phyloP scores from a whole-genome alignment of 1,140 invertebrate species.

The Thereuonema tuberculata region DNA sequence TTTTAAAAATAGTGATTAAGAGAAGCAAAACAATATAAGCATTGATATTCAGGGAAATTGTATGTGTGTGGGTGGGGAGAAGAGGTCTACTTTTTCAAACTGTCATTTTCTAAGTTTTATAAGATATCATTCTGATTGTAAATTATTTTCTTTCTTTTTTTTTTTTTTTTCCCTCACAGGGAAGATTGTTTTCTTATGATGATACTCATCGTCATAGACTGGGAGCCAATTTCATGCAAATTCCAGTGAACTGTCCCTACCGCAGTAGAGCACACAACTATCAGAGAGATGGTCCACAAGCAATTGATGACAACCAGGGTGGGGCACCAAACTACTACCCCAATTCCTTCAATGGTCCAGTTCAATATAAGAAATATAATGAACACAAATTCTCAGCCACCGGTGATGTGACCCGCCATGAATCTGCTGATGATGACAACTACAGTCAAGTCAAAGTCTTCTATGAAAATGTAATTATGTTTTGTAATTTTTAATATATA shows the following conservation, averaged over 20 bases:
- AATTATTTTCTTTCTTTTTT: neutral
- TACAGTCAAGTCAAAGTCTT: slow-evolving; percentile 68
- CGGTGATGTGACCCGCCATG: slow-evolving; percentile 49
- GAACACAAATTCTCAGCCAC: slow-evolving; percentile 28
- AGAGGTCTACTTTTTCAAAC: no score
- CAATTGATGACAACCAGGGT: slow-evolving; percentile 31
- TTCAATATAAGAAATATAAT: slow-evolving; percentile 26
- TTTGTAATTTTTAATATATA: neutral
- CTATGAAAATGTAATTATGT: slow-evolving; percentile 45
- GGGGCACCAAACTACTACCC: slow-evolving; percentile 90
- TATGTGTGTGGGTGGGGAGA: no score
- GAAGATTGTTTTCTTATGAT: slow-evolving; percentile 81
- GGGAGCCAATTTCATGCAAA: slow-evolving; percentile 80
- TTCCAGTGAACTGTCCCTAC: slow-evolving; percentile 91
- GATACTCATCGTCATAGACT: slow-evolving; percentile 90
- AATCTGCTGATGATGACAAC: slow-evolving; percentile 77
- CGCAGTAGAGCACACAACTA: slow-evolving; percentile 47
- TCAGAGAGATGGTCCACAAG: slow-evolving; percentile 72
- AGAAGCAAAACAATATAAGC: neutral
- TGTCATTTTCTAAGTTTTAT: no score
- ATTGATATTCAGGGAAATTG: neutral
- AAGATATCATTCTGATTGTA: no score
- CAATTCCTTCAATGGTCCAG: slow-evolving; percentile 80
- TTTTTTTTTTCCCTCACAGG: slow-evolving; percentile 30
- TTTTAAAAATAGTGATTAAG: no score